These are phyloP conservation scores for Fragum fragum DNA, from an alignment of 2,888 invertebrate genomes.

Conservation along the genomic window DNA sequence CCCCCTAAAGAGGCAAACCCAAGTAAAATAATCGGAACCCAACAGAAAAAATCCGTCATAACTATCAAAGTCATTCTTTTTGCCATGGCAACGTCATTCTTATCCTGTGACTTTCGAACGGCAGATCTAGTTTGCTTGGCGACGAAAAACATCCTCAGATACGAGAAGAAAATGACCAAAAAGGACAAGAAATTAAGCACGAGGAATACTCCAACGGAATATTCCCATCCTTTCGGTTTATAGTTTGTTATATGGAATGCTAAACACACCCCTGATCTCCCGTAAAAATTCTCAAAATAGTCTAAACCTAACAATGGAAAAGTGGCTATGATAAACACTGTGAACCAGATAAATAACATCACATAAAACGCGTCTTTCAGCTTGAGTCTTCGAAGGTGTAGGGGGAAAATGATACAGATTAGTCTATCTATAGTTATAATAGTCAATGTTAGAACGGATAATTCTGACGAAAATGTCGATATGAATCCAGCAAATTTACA, in stretches of 20 bases:
- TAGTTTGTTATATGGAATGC: constrained; percentile 88
- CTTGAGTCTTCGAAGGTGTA: constrained; percentile 80
- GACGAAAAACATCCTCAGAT: constrained; percentile 88
- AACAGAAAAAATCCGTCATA: constrained; percentile 88
- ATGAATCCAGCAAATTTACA: constrained; percentile 85
- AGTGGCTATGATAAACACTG: constrained; percentile 77
- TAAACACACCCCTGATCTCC: constrained; percentile 88
- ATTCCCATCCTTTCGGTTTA: constrained; percentile 88
- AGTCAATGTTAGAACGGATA: constrained; percentile 87
- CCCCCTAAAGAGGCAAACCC: constrained; percentile 87
- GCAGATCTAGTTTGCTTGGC: constrained; percentile 87
- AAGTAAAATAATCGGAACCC: constrained; percentile 88
- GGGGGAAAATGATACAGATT: constrained; percentile 86
- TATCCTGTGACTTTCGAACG: constrained; percentile 84
- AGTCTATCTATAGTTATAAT: constrained; percentile 87
- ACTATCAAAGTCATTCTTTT: constrained; percentile 88
- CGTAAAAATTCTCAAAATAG: constrained; percentile 88
- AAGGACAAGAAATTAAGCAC: constrained; percentile 88
- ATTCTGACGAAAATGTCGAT: constrained; percentile 86
- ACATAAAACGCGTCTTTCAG: constrained; percentile 80
- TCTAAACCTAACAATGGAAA: constrained; percentile 79
- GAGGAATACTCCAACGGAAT: constrained; percentile 88
- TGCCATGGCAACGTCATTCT: constrained; percentile 87
- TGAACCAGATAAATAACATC: constrained; percentile 82
- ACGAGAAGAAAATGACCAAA: constrained; percentile 87